Evolutionary conservation across 2,113 vertebrate species (phyloP), one percentile per base, ranked within the genome.

Genomic region (Nannospalax galili): DNA sequence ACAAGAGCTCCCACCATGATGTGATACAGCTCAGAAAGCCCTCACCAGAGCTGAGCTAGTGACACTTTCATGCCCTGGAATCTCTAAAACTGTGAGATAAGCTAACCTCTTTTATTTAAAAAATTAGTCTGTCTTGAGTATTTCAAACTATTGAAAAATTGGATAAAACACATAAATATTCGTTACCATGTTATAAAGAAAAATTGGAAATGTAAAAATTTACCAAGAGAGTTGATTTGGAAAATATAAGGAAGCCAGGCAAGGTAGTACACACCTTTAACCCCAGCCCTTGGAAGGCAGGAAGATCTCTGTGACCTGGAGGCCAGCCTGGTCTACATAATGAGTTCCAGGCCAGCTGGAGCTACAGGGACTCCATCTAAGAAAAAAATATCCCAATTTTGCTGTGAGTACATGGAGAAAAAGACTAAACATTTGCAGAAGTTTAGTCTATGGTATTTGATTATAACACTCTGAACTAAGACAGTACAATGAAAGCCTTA

Each of bases 161-260:
- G 7, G 6, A 28, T 74, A 62, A 70, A 82, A 48, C 10, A 72
- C 28, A 56, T 5, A 24, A 15, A 72, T 75, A 78, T 42, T 89
- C 24, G 92, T 64, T 65, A 86, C 4, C 52, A n/a, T 37, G 32
- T 42, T 84, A 84, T 64, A 92, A 87, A 86, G 45, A 62, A 91
- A 88, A 96, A 77, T 4, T 74, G 12, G 62, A 88, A 88, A 70
- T 28, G 35, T 7, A 48, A 95, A 69, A 95, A 88, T 91, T 62
- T 75, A 80, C 26, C 8, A 81, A 77, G 8, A 74, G 15, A 37
- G 7, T 56, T 92, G 35, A 42, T 80, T 64, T 87, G 80, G 73
- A 77, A 62, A 85, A 91, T 19, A 70, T 10, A 90, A 52, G 10
- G 73, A 30, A 52, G 22, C 4, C 60, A 48, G 69, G n/a, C 17